Evolutionary conservation across 2,113 vertebrate species (phyloP).

Genomic region (Neolamprologus fasciatus): DNA sequence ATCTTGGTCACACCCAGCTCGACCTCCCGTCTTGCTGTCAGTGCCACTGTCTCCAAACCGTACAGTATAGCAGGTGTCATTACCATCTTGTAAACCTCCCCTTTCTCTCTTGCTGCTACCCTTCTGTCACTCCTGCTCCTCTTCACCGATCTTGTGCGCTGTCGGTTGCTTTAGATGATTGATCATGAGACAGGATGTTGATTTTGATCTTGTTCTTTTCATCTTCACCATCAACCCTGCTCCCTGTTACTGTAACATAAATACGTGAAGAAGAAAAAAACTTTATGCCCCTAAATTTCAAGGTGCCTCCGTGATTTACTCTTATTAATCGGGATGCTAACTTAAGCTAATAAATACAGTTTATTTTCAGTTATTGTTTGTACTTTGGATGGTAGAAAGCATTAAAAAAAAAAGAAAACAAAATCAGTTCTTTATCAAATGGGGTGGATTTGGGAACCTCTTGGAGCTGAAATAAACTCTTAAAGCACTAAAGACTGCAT

Average conservation of each 20-base stretch:
- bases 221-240: rapidly evolving
- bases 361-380: not conserved
- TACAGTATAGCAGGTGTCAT: rapidly evolving
- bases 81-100: not conserved
- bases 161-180: not conserved
- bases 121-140: not conserved
- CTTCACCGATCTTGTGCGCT: not conserved
- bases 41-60: rapidly evolving
- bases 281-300: not conserved
- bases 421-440: not conserved
- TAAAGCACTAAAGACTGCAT: not conserved
- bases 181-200: not conserved
- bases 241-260: not conserved
- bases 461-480: rapidly evolving
- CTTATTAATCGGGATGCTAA: not conserved
- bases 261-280: rapidly evolving
- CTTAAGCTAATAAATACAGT: not conserved
- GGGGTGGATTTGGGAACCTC: not conserved
- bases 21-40: not conserved
- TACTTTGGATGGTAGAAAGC: not conserved
- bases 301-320: not conserved
- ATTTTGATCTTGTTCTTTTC: not conserved
- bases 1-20: not conserved
- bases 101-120: not conserved
- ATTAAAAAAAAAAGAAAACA: not conserved